Conservation (phyloP, 2,888 invertebrate genomes). For the Scaptomyza polygonia region DNA sequence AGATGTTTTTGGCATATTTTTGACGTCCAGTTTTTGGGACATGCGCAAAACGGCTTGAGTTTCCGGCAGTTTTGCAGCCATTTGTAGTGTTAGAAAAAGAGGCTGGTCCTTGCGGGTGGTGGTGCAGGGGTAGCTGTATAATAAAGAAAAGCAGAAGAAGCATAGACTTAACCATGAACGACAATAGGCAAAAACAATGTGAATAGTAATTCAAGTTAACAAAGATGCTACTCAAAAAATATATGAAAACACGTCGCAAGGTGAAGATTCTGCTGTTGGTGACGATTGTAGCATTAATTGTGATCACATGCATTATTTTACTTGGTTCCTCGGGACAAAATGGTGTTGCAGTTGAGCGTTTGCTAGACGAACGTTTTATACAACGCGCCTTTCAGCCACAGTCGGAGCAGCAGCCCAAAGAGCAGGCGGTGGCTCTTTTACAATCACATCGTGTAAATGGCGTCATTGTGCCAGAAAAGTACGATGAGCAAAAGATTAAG, state of each 20-base stretch:
- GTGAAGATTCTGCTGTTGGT: conserved; percentile 81
- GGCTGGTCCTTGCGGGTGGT: conserved; percentile 26
- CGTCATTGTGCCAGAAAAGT: conserved; percentile 83
- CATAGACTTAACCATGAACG: conserved; percentile 25
- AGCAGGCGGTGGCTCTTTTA: conserved; percentile 52
- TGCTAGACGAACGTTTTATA: conserved; percentile 79
- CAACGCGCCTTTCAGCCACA: conserved; percentile 72
- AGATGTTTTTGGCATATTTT: conserved; percentile 16
- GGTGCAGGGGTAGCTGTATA: conserved; percentile 22
- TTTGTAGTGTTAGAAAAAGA: conserved; percentile 11
- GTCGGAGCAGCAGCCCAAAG: conserved; percentile 37
- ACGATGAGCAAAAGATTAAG: conserved; percentile 83
- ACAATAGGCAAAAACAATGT: conserved; percentile 60
- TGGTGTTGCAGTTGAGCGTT: conserved; percentile 72
- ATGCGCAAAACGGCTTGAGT: conserved; percentile 62
- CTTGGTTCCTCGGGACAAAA: conserved; percentile 72
- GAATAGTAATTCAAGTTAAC: conserved; percentile 39
- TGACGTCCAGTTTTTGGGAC: conserved; percentile 63
- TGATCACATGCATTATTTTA: conserved; percentile 79
- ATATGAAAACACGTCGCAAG: conserved; percentile 84
- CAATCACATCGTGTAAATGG: conserved; percentile 76
- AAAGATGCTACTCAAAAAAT: conserved; percentile 83
- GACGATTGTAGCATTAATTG: conserved; percentile 79
- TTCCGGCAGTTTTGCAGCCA: conserved; percentile 57
- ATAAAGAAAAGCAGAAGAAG: conserved; percentile 50